phyloP scores from a whole-genome alignment of 2,888 invertebrate species.

The Amblyjoppa proteus region DNA sequence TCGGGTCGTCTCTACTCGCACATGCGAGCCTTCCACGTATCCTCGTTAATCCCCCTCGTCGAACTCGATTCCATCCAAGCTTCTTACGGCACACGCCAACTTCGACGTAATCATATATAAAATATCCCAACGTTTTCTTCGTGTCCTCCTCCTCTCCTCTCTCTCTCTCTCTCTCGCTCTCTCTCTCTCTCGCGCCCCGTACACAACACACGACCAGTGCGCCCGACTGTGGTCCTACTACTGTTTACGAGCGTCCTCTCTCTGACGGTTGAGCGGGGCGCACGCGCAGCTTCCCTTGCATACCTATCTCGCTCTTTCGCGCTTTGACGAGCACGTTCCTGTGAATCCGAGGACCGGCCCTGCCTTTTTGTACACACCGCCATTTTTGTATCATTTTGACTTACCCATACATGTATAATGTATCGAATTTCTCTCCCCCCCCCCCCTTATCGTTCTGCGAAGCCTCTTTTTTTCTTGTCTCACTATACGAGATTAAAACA shows the following conservation, averaged over 20 bases:
- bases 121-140: slow-evolving; percentile 6
- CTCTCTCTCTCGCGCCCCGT: background rate
- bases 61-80: background rate
- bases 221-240: slow-evolving; percentile 9
- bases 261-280: slow-evolving; percentile 61
- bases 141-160: slow-evolving; percentile 22
- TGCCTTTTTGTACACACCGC: background rate
- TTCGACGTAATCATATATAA: background rate
- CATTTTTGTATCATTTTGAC: background rate
- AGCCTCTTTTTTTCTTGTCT: too few species aligned
- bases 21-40: background rate
- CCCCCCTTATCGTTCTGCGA: background rate
- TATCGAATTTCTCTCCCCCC: background rate
- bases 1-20: background rate
- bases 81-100: background rate
- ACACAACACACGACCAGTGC: slow-evolving; percentile 42
- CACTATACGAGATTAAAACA: too few species aligned
- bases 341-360: background rate
- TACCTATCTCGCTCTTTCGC: slow-evolving; percentile 25
- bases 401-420: background rate
- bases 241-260: slow-evolving; percentile 69
- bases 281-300: slow-evolving; percentile 58
- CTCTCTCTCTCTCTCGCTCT: slow-evolving; percentile 24
- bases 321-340: background rate
- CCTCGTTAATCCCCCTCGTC: background rate